A percentile compares a stretch with the other conserved stretches of the same genome.
Evolutionary conservation across 92 coral and sea anemone species (phyloP).

Genomic region (Micromussa lordhowensis): DNA sequence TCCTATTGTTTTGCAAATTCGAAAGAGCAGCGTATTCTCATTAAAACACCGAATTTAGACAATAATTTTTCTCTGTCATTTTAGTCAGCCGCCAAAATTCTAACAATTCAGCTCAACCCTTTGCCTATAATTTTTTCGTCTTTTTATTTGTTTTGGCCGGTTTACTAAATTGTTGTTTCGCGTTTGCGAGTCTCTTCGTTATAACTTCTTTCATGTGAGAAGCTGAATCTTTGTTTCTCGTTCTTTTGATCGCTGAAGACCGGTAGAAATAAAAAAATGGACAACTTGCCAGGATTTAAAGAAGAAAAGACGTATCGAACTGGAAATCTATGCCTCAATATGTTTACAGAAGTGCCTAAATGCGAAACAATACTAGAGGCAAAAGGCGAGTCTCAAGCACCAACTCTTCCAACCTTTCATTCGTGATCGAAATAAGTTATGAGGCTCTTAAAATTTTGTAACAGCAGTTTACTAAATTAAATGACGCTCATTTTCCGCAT

Average conservation of each 20-base stretch:
- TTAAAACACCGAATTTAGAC: not conserved
- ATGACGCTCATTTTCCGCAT: slow-evolving; percentile 2
- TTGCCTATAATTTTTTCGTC: not conserved
- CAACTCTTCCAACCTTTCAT: not conserved
- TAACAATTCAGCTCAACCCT: not conserved
- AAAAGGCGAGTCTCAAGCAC: not conserved
- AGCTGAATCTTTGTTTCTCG: not conserved
- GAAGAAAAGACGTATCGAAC: not conserved
- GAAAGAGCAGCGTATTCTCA: not conserved
- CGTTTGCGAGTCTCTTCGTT: too few relatives aligned
- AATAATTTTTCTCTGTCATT: not conserved
- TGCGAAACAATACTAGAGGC: not conserved
- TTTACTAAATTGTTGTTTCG: too few relatives aligned
- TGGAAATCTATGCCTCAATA: too few relatives aligned
- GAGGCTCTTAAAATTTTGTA: not conserved
- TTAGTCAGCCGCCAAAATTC: not conserved
- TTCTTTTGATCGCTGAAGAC: not conserved
- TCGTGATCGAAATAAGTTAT: not conserved
- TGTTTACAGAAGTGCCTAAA: not conserved
- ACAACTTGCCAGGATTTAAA: not conserved
- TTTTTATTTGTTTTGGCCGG: not conserved
- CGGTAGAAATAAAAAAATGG: not conserved
- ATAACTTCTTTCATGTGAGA: not conserved
- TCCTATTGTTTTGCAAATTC: not conserved
- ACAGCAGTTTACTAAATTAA: not conserved